phyloP scores from a whole-genome alignment of 2,113 vertebrate genomes.

The Carlito syrichta region DNA sequence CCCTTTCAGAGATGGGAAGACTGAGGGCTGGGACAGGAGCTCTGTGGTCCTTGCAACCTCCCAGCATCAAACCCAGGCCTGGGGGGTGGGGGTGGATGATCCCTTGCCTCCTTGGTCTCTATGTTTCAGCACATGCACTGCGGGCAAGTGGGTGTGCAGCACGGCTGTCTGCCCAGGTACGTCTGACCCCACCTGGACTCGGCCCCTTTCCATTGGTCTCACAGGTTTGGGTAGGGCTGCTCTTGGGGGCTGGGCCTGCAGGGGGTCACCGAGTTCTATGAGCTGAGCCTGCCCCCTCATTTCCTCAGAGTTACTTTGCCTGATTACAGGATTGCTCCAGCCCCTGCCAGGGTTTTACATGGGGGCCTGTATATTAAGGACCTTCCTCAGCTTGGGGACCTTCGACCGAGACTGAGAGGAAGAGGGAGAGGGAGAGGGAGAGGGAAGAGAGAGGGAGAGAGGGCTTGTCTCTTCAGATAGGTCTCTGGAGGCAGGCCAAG shows the following conservation, averaged over 20 bases:
- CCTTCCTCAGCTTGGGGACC: neutral
- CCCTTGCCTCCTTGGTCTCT: slow-evolving; percentile 27
- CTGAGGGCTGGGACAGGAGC: neutral
- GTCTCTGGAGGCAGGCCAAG: neutral
- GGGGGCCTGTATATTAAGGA: neutral
- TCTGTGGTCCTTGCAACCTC: neutral
- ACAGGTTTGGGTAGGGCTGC: neutral
- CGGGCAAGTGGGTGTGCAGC: slow-evolving; percentile 94
- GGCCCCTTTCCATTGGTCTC: neutral
- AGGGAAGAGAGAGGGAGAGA: no score
- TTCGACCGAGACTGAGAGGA: neutral
- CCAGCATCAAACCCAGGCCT: neutral
- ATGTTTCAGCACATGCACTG: slow-evolving; percentile 90
- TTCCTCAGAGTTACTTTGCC: neutral
- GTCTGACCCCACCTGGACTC: neutral
- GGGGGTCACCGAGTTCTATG: neutral
- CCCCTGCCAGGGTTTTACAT: neutral
- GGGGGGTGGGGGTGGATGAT: neutral
- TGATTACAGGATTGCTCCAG: neutral
- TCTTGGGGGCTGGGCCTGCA: neutral
- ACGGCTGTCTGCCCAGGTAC: slow-evolving; percentile 92
- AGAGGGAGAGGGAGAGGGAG: no score
- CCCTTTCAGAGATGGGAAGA: neutral
- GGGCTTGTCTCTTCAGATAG: neutral
- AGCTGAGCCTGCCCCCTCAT: neutral